Evolutionary conservation across 1,140 invertebrate species (phyloP).

Genomic region (Cheumatopsyche charites): DNA sequence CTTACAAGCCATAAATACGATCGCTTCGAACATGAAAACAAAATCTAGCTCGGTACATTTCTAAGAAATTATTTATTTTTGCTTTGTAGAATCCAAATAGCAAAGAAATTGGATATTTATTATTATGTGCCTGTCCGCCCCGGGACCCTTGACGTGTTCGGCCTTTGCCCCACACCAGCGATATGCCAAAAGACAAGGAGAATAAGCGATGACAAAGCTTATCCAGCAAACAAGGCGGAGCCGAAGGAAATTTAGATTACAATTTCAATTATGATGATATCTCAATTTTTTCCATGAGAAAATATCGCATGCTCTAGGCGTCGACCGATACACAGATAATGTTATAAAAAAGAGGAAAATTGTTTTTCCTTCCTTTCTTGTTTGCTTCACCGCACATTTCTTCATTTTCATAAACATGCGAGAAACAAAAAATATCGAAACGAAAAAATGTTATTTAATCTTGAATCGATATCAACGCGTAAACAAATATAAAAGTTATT

Average conservation of each 20-base stretch:
- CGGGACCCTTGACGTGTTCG: neutral
- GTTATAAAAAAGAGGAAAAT: neutral
- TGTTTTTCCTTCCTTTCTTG: no score
- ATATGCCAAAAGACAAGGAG: constrained; percentile 9
- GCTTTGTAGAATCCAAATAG: constrained; percentile 10
- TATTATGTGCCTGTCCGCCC: constrained; percentile 19
- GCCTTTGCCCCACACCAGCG: neutral
- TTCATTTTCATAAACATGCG: no score
- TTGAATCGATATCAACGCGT: no score
- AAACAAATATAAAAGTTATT: no score
- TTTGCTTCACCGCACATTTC: no score
- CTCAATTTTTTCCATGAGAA: constrained; percentile 4
- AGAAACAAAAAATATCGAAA: no score
- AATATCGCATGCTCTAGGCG: neutral
- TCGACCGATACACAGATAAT: neutral
- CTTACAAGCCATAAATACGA: neutral
- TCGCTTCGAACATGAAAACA: neutral
- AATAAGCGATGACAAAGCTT: constrained; percentile 33
- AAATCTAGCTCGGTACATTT: neutral
- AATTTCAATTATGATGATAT: constrained; percentile 25
- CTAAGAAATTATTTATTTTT: constrained; percentile 30
- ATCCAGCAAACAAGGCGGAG: constrained; percentile 11
- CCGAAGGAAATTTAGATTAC: constrained; percentile 26
- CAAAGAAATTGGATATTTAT: constrained; percentile 32
- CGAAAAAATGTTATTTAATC: no score